A percentile compares a stretch with the other conserved stretches of the same genome.
Conservation (phyloP, 2,797 vertebrate species). For the Eulemur albifrons region DNA sequence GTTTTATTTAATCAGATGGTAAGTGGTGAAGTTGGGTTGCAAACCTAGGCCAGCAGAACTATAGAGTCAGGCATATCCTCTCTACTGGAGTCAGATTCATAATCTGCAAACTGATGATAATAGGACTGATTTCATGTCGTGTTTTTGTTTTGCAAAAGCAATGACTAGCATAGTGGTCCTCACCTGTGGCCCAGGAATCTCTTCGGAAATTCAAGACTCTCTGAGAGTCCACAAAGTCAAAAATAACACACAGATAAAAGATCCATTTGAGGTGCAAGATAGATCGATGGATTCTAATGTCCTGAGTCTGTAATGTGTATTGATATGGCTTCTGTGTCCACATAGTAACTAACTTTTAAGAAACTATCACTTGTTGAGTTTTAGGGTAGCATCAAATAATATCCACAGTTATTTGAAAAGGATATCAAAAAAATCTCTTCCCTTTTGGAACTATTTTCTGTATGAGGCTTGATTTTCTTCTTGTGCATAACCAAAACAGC, state of each 20-base stretch:
- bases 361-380: not conserved
- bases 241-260: not conserved
- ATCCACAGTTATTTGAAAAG: not conserved
- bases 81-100: not conserved
- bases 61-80: not conserved
- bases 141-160: not conserved
- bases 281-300: not conserved
- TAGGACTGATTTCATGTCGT: not conserved
- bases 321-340: not conserved
- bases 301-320: not conserved
- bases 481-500: not conserved
- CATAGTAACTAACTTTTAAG: not conserved
- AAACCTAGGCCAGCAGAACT: not conserved
- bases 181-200: not conserved
- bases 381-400: not conserved
- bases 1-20: not conserved
- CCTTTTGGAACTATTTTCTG: not conserved
- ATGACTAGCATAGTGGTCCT: not conserved
- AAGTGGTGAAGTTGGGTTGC: not conserved
- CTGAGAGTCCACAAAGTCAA: not conserved
- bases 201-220: not conserved
- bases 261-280: not conserved
- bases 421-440: not conserved
- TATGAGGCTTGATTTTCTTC: not conserved
- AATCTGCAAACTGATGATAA: not conserved